Percentiles rank a stretch among this genome's conserved stretches.
These are phyloP conservation scores for Rhynchophorus ferrugineus DNA, from an alignment of 1,140 invertebrate species.

Conservation along the genomic window DNA sequence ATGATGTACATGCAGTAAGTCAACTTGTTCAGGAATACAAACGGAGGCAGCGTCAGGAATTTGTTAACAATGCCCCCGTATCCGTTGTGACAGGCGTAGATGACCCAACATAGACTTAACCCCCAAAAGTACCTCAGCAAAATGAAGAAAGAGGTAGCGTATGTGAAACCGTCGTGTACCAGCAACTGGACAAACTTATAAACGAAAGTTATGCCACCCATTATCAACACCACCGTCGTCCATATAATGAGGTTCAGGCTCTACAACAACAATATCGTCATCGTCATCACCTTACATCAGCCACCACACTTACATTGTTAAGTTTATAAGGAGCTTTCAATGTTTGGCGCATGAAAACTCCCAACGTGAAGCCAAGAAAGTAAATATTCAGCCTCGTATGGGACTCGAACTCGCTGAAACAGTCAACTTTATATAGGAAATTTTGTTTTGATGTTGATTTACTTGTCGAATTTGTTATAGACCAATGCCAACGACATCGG, in stretches of 20 bases:
- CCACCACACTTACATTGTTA: conserved; percentile 9
- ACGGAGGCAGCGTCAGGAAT: conserved; percentile 3
- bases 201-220: conserved; percentile 2
- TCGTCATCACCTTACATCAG: neutral
- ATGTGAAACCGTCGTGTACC: neutral
- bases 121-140: conserved; percentile 9
- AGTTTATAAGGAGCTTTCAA: neutral
- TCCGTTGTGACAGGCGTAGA: conserved; percentile 14
- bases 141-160: neutral
- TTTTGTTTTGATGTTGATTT: neutral
- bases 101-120: conserved; percentile 10
- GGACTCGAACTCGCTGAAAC: conserved; percentile 15
- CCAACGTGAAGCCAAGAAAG: conserved; percentile 23
- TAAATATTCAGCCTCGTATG: conserved; percentile 17
- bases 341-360: conserved; percentile 18
- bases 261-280: conserved; percentile 6
- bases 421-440: neutral
- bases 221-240: conserved; percentile 2
- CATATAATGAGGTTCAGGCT: conserved; percentile 7
- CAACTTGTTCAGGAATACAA: conserved; percentile 13
- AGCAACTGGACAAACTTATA: conserved; percentile 12
- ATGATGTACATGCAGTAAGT: conserved; percentile 18
- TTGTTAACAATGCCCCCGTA: conserved; percentile 12
- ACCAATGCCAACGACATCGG: conserved; percentile 1
- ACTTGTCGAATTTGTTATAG: conserved; percentile 7